These are phyloP conservation scores for Tympanoctomys barrerae DNA, from an alignment of 2,797 vertebrate species.

Conservation along the genomic window DNA sequence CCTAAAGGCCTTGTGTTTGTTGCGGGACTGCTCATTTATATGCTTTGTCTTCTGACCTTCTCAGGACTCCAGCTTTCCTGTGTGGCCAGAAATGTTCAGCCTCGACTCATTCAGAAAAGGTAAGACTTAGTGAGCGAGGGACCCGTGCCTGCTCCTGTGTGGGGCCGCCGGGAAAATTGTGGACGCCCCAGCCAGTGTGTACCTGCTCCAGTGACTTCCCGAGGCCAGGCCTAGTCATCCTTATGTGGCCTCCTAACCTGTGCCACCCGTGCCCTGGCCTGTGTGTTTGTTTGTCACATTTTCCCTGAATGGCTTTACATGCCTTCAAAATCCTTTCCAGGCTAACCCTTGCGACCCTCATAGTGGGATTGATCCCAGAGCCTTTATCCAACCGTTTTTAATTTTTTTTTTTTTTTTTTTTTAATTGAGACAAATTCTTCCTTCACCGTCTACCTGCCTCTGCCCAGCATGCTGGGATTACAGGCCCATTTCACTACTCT, in stretches of 20 bases:
- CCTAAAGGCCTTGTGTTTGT: not conserved
- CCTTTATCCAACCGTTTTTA: not conserved
- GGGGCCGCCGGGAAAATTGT: not conserved
- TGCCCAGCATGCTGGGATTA: not conserved
- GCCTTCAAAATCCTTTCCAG: not conserved
- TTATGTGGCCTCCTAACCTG: not conserved
- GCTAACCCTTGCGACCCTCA: not conserved
- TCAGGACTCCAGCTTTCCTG: slow-evolving; percentile 82
- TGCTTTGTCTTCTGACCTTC: slow-evolving; percentile 34
- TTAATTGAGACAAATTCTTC: not conserved
- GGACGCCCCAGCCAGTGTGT: not conserved
- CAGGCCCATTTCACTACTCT: not conserved
- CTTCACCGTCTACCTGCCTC: not conserved
- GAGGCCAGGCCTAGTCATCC: not conserved
- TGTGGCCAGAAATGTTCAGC: slow-evolving; percentile 90
- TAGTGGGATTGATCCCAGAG: not conserved
- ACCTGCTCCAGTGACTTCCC: not conserved
- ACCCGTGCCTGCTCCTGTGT: not conserved
- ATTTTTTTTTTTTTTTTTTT: too few relatives aligned
- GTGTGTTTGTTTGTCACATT: not conserved
- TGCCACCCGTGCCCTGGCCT: not conserved
- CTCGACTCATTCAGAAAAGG: slow-evolving; percentile 90
- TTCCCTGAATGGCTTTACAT: not conserved
- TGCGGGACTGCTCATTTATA: not conserved
- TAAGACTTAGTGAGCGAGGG: slow-evolving; percentile 68